Conservation (phyloP, 2,888 invertebrate genomes). For the Alviniconcha strummeri region DNA sequence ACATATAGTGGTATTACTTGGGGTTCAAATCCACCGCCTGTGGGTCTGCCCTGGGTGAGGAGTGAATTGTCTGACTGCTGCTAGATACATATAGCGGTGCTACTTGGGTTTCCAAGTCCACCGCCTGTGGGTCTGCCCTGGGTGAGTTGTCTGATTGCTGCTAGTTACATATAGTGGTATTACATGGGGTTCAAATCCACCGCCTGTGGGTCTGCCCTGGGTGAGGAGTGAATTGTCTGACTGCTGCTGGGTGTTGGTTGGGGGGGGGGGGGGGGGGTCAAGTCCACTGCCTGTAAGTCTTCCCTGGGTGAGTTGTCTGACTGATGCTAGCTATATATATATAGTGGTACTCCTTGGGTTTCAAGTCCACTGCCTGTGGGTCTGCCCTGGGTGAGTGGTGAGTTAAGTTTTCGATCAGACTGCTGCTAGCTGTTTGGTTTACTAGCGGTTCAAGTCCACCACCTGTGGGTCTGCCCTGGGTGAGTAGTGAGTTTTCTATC, state of each 20-base stretch:
- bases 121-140: no score
- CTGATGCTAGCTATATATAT: no score
- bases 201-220: not conserved
- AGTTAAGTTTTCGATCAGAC: not conserved
- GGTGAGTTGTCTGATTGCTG: no score
- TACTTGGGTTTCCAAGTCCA: not conserved
- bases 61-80: no score
- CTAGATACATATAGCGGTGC: no score
- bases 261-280: no score
- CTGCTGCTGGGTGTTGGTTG: not conserved
- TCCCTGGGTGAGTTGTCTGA: no score
- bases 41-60: not conserved
- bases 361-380: conserved; percentile 23
- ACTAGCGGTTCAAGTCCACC: no score
- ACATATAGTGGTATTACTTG: not conserved
- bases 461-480: no score
- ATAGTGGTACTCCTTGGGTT: conserved; percentile 40
- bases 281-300: conserved; percentile 8
- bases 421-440: no score
- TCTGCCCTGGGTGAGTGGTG: not conserved
- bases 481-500: not conserved
- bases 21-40: conserved; percentile 28
- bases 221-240: not conserved
- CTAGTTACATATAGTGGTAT: conserved; percentile 38
- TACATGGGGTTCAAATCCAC: conserved; percentile 25